A percentile compares a stretch with the other conserved stretches of the same genome.
phyloP scores from a whole-genome alignment of 2,113 vertebrate genomes.

The Dryoscopus gambensis region DNA sequence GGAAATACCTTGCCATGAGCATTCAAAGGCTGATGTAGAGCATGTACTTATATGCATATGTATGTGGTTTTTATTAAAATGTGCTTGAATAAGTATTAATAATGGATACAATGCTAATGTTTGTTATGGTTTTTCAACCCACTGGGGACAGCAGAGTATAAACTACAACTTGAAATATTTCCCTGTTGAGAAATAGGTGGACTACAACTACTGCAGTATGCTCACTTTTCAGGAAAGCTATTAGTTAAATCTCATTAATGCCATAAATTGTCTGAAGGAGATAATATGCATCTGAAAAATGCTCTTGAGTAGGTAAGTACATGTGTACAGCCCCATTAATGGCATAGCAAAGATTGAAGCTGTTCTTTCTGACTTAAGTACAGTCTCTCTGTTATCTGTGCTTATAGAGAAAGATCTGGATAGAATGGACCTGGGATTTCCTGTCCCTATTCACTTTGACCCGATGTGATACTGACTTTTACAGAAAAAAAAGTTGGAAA shows the following conservation, averaged over 20 bases:
- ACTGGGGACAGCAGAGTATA: not conserved
- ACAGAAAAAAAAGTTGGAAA: not conserved
- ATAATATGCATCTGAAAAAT: not conserved
- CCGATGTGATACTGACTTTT: not conserved
- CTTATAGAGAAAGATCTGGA: not conserved
- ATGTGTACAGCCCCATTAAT: not conserved
- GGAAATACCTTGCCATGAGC: not conserved
- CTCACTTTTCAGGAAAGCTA: not conserved
- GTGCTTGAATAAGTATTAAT: not conserved
- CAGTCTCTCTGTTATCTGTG: not conserved
- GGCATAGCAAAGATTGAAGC: not conserved
- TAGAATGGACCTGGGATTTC: not conserved
- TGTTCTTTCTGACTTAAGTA: slow-evolving; percentile 19
- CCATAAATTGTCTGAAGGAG: not conserved
- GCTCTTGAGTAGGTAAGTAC: not conserved
- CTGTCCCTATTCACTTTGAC: not conserved
- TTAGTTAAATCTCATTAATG: not conserved
- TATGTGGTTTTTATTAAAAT: not conserved
- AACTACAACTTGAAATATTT: not conserved
- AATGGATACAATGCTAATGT: not conserved
- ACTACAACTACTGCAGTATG: not conserved
- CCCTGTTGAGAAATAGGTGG: not conserved
- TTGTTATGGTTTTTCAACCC: not conserved
- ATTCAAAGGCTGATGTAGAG: not conserved
- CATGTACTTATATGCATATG: not conserved